Evolutionary conservation across 2,888 invertebrate genomes (phyloP), one percentile per base, ranked within the genome.

Genomic region (Drosophila buzzatii): DNA sequence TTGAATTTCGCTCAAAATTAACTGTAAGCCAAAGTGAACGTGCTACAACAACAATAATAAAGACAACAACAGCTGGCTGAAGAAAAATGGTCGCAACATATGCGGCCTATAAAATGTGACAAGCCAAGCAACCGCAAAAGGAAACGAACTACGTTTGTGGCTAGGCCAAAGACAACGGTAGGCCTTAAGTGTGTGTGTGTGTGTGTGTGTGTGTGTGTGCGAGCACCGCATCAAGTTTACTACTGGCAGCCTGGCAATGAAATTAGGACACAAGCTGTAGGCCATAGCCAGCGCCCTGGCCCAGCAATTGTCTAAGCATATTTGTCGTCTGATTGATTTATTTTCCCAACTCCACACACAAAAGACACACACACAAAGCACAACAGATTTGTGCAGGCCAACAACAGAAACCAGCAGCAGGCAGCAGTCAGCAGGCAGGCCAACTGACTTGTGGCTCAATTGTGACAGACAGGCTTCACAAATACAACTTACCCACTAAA

Each of bases 271-370:
- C 63, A 64, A 66, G 47, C 72, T 69, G 67, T 47, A 57, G 67
- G 52, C 62, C 56, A 51, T 31, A 55, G 57, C 18, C 39, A 51
- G 51, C 33, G 45, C 61, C 59, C 84, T 78, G 73, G 72, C 75
- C 76, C 80, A 80, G 80, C 90, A 90, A 90, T 90, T 91, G 87
- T 82, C 84, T 77, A 81, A 81, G 90, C 89, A 83, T 82, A 91
- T 90, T 91, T 91, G 87, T 80, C 87, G 82, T 89, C 85, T 90
- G 91, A 91, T 90, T 90, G 90, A 91, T 90, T 90, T 90, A 90
- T 90, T 85, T 81, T 81, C 70, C 80, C 70, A 60, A 80, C 77
- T 66, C 73, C 78, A 76, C 68, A 58, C 37, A 37, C 70, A 73
- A 71, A 73, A 76, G 76, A 80, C 70, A 78, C 63, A 70, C 79